Evolutionary conservation across 2,113 vertebrate genomes (phyloP).

Genomic region (Cephalopterus ornatus): DNA sequence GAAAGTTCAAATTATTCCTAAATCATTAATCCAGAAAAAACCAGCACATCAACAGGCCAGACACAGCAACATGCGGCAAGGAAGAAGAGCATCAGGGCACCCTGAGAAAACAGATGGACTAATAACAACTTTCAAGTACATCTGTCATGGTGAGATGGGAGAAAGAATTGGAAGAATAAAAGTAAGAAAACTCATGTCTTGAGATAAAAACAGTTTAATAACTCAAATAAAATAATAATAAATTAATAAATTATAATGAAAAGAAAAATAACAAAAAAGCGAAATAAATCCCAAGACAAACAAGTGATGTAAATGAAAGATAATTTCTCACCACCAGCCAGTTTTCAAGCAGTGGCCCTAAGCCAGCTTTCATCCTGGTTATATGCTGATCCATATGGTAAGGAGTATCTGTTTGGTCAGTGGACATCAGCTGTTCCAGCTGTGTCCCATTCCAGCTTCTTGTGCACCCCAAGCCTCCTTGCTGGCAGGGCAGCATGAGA

Average conservation of each 20-base stretch:
- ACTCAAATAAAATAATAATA: not conserved
- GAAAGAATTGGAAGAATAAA: not conserved
- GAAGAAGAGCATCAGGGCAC: not conserved
- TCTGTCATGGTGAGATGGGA: rapidly evolving
- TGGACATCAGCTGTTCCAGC: not conserved
- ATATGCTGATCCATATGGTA: not conserved
- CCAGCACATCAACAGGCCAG: not conserved
- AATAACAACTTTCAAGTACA: not conserved
- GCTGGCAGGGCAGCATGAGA: not conserved
- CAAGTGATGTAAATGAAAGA: not conserved
- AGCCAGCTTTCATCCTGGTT: not conserved
- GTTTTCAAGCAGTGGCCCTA: not conserved
- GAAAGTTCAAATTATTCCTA: not conserved
- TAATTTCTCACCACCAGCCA: not conserved
- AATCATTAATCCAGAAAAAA: not conserved
- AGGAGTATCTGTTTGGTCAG: not conserved
- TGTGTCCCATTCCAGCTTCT: not conserved
- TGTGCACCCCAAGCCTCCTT: not conserved
- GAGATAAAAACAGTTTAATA: not conserved
- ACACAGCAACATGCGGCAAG: not conserved
- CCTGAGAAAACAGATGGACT: not conserved
- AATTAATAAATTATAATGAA: not conserved
- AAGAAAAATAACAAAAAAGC: not conserved
- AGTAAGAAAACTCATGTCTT: not conserved
- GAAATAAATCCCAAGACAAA: not conserved